Evolutionary conservation across 2,113 vertebrate species (phyloP), one percentile per base, ranked within the genome.

Genomic region (Otolemur garnettii): DNA sequence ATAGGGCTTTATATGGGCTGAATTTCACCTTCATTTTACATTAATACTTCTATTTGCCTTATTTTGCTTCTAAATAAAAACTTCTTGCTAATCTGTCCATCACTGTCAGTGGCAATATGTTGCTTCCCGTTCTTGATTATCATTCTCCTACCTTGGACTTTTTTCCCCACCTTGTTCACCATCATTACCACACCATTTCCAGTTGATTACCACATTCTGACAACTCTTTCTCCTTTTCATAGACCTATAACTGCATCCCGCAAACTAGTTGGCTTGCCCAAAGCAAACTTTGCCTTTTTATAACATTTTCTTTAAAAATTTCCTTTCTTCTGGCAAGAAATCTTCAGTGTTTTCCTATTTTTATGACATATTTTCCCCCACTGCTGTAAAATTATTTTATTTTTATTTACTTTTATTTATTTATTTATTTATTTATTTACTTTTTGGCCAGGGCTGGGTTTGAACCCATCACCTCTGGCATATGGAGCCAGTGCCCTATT

Each of bases 321-420:
- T 64, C 90, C 38, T 90, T 94, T 57, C 72, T 59, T 92, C 64
- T 93, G 13, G 87, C 75, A 42, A 80, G 53, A 84, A 90, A 45
- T 90, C 33, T 64, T 62, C 21, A 64, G 0, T 59, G 18, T 35
- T 42, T 69, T 80, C 3, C 69, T 9, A 45, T 83, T 88, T 94
- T 68, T 68, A 42, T 74, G 89, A 35, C 5, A 15, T 24, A n/a
- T 38, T 4, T 90, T 18, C 66, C 45, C 2, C 35, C 8, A 21
- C 57, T 2, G 10, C 26, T 62, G 94, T 45, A 95, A 87, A 78
- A 74, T 72, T 72, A 18, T 28, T 38, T 38, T 38, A 38, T 38
- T 38, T 38, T 38, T 38, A 38, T 38, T 38, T 38, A 38, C 38
- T 38, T 38, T 38, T 38, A 38, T 38, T 38, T 38, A 38, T 38